A percentile compares a stretch with the other conserved stretches of the same genome.
Conservation (phyloP, 2,888 invertebrate species). For the Allolobophora icterica region DNA sequence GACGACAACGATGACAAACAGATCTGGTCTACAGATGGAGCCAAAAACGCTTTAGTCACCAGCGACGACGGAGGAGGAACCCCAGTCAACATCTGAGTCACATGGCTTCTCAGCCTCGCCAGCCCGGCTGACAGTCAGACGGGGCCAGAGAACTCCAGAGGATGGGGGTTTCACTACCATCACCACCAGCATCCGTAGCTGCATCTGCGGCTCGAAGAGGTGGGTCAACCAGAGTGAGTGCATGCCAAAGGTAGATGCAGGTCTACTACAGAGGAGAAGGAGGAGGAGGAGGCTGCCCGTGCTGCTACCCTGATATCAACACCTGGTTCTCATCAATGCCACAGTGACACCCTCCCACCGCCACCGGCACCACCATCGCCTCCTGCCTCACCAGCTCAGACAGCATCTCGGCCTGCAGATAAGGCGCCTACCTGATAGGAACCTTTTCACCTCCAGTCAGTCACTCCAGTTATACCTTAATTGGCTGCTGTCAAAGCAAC, state of each 20-base stretch:
- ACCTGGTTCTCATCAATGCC: constrained; percentile 17
- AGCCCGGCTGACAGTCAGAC: not conserved
- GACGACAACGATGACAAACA: no score
- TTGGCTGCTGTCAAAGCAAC: constrained; percentile 6
- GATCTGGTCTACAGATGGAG: not conserved
- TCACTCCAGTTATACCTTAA: not conserved
- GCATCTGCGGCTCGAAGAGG: not conserved
- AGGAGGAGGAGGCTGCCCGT: not conserved
- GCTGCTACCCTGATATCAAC: constrained; percentile 9
- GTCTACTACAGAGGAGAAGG: not conserved
- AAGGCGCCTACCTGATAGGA: not conserved
- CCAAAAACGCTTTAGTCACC: not conserved
- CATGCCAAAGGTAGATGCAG: not conserved
- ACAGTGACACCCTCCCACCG: not conserved
- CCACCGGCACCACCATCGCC: not conserved
- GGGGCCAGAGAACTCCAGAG: not conserved
- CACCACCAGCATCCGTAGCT: not conserved
- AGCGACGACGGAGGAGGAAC: no score
- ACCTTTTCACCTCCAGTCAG: not conserved
- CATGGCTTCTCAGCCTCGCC: not conserved
- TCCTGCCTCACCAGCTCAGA: not conserved
- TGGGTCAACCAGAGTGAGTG: not conserved
- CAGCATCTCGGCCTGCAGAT: not conserved
- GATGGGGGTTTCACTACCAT: no score
- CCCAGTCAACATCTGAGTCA: not conserved